Evolutionary conservation across 2,888 invertebrate species (phyloP).

Genomic region (Lasiommata megera): DNA sequence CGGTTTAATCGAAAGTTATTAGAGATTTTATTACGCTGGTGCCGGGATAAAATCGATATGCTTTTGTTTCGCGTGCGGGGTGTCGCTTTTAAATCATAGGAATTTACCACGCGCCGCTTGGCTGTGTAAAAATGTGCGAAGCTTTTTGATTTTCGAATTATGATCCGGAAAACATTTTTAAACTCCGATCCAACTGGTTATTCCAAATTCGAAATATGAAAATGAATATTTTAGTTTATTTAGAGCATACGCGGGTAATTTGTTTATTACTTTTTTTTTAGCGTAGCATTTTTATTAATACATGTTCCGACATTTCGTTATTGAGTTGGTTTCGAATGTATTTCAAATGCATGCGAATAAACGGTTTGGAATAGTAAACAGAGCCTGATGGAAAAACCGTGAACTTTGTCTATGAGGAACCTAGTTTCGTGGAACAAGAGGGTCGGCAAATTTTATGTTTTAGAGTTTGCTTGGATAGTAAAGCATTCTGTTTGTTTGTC

Average conservation of each 20-base stretch:
- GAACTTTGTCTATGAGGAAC: too few relatives aligned
- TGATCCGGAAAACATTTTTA: slow-evolving; percentile 7
- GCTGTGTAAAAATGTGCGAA: not conserved
- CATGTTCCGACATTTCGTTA: not conserved
- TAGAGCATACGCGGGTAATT: too few relatives aligned
- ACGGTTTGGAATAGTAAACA: too few relatives aligned
- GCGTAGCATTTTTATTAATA: too few relatives aligned
- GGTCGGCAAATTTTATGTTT: too few relatives aligned
- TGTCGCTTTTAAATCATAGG: slow-evolving; percentile 10
- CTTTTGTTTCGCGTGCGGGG: not conserved
- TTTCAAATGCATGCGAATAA: too few relatives aligned
- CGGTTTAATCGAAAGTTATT: slow-evolving; percentile 41
- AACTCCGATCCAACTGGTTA: not conserved
- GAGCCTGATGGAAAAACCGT: too few relatives aligned
- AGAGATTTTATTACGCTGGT: slow-evolving; percentile 41
- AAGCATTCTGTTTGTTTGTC: too few relatives aligned
- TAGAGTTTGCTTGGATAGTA: too few relatives aligned
- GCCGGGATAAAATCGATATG: slow-evolving; percentile 36
- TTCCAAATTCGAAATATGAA: slow-evolving; percentile 3
- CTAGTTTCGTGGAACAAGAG: too few relatives aligned
- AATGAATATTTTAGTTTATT: not conserved
- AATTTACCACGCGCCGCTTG: not conserved
- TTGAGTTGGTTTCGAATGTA: not conserved
- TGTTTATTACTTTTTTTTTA: too few relatives aligned
- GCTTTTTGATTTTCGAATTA: slow-evolving; percentile 7